Percentiles rank a stretch among this genome's conserved stretches.
These are phyloP conservation scores for Chionis minor DNA, from an alignment of 2,113 vertebrate species.

Conservation along the genomic window DNA sequence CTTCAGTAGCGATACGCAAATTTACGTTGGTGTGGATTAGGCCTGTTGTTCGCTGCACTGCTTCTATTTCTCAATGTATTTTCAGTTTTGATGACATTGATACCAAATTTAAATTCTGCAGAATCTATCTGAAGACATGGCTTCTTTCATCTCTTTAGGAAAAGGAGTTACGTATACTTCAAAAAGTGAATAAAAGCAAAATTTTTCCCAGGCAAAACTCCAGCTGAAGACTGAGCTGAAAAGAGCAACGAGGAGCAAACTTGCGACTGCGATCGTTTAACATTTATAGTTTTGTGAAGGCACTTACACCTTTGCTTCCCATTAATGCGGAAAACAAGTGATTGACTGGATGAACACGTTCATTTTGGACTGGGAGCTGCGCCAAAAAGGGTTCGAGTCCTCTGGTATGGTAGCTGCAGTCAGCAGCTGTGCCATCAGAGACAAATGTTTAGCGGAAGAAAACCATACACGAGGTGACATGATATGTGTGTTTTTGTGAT, in stretches of 20 bases:
- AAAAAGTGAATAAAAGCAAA: neutral
- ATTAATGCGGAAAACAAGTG: neutral
- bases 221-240: neutral
- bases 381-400: neutral
- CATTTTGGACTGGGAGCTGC: neutral
- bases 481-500: neutral
- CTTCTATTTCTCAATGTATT: neutral
- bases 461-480: neutral
- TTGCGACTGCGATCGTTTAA: neutral
- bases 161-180: neutral
- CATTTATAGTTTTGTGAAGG: neutral
- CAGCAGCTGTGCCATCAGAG: neutral
- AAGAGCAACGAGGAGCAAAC: neutral
- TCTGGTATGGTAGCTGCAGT: neutral
- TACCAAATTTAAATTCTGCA: neutral
- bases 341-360: neutral
- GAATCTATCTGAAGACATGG: neutral
- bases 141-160: neutral
- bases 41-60: neutral
- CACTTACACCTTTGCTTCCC: neutral
- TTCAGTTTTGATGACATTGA: neutral
- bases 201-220: neutral
- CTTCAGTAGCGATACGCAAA: neutral
- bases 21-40: neutral
- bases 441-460: neutral